Base-by-base conservation (phyloP, 2,797 vertebrate species). In the Typhlichthys subterraneus region DNA sequence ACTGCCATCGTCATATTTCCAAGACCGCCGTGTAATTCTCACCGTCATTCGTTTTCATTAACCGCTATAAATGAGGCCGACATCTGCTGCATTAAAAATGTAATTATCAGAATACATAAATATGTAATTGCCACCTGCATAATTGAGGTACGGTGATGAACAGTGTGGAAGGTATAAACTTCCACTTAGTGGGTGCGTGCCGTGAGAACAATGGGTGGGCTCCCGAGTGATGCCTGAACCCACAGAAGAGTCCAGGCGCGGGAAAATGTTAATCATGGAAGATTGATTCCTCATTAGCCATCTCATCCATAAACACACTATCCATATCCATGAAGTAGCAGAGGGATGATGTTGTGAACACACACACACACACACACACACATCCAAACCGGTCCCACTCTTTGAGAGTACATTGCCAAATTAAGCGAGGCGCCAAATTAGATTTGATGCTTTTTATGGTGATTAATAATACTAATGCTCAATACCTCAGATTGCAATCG, bases 21-120 rank as follows among this genome's bases (percentile, higher is more conserved):
- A 42, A 42, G 38, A 42, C 38, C 2, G 7, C 38, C 38, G 9
- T 9, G 38, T 42, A 42, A 42, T 42, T 42, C 3, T 76, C 65
- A 45, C 76, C 81, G 85, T 84, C 89, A 86, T 89, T 92, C 85
- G 88, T 88, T 89, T 91, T 88, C 88, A 93, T 90, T 91, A 91
- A 87, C 75, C 57, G 72, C 82, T 74, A 78, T 83, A 85, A 89
- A 89, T 87, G 87, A 88, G 78, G 63, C 82, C 80, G 86, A 89
- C 90, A 89, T 91, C 88, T 89, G 88, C 89, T 83, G 77, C 85
- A 90, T 91, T 91, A 91, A 89, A 91, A 90, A 91, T 88, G 84
- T 87, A 89, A 90, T 92, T 88, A 89, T 91, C 86, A 83, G 85
- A 91, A 92, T 87, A 83, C 88, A 90, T 91, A 88, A 90, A 91